A percentile compares a stretch with the other conserved stretches of the same genome.
Evolutionary conservation across 1,140 invertebrate genomes (phyloP).

Genomic region (Neoseiulus cucumeris): DNA sequence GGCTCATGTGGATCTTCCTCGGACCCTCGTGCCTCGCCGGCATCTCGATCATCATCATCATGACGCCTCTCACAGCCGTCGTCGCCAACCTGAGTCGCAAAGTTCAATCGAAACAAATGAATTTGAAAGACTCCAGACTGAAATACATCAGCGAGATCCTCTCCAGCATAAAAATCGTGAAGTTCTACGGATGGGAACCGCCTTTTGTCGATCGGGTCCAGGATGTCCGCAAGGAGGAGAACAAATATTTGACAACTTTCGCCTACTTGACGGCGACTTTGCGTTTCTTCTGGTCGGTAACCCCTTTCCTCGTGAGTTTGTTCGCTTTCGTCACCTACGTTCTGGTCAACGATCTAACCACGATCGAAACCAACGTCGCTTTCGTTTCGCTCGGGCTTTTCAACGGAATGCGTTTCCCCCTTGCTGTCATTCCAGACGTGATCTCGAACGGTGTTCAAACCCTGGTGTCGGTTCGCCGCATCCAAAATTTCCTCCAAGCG

Average conservation of each 20-base stretch:
- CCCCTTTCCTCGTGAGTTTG: constrained; percentile 26
- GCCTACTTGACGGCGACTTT: constrained; percentile 30
- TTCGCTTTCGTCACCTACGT: constrained; percentile 30
- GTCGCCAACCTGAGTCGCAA: constrained; percentile 27
- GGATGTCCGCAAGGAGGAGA: constrained; percentile 26
- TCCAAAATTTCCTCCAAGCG: constrained; percentile 24
- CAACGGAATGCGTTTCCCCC: constrained; percentile 36
- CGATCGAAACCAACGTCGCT: constrained; percentile 37
- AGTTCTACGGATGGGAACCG: constrained; percentile 30
- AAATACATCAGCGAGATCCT: constrained; percentile 88
- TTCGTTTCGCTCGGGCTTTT: constrained; percentile 41
- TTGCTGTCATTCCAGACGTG: constrained; percentile 29
- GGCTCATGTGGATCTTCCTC: constrained; percentile 64
- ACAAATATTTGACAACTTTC: constrained; percentile 29
- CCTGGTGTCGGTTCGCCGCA: constrained; percentile 24
- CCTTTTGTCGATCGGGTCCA: constrained; percentile 31
- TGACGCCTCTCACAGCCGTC: constrained; percentile 30
- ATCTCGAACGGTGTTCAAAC: constrained; percentile 15
- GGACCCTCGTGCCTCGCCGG: constrained; percentile 29
- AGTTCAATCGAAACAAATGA: constrained; percentile 21
- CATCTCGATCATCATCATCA: constrained; percentile 28
- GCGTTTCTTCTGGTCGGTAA: constrained; percentile 22
- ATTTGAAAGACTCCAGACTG: constrained; percentile 41
- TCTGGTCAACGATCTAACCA: constrained; percentile 28
- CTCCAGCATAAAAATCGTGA: constrained; percentile 67